These are phyloP conservation scores for Oxycera nigricornis DNA, from an alignment of 2,888 invertebrate genomes.

Conservation along the genomic window DNA sequence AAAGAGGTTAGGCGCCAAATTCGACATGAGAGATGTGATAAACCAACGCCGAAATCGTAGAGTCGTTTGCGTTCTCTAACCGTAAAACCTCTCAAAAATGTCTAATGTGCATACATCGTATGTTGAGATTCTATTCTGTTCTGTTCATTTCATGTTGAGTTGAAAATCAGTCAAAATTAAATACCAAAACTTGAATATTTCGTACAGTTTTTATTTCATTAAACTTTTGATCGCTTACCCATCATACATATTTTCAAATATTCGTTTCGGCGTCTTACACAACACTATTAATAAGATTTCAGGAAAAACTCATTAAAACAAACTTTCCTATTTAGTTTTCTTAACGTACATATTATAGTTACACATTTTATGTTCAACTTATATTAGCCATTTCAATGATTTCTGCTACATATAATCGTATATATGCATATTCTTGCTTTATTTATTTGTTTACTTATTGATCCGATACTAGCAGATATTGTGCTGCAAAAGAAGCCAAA, in stretches of 20 bases:
- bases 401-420: background rate
- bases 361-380: slow-evolving; percentile 4
- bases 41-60: too few species aligned
- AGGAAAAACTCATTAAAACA: slow-evolving; percentile 5
- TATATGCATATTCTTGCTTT: background rate
- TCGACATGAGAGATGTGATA: too few species aligned
- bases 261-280: slow-evolving; percentile 19
- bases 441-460: background rate
- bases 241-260: slow-evolving; percentile 8
- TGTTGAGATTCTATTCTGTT: too few species aligned
- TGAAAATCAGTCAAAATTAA: too few species aligned
- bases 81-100: too few species aligned
- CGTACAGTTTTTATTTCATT: slow-evolving; percentile 37
- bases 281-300: slow-evolving; percentile 7
- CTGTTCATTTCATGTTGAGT: too few species aligned
- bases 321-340: slow-evolving; percentile 1
- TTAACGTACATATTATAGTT: slow-evolving; percentile 13
- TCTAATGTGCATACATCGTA: too few species aligned
- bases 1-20: too few species aligned
- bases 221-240: slow-evolving; percentile 7
- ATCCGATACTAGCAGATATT: slow-evolving; percentile 14
- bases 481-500: slow-evolving; percentile 30
- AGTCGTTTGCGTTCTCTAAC: too few species aligned
- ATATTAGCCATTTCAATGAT: background rate
- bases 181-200: background rate